Percentiles rank a stretch among this genome's conserved stretches.
These are phyloP conservation scores for Bolinopsis microptera DNA, from an alignment of 37 sponge, comb jelly and placozoan genomes.

Conservation along the genomic window DNA sequence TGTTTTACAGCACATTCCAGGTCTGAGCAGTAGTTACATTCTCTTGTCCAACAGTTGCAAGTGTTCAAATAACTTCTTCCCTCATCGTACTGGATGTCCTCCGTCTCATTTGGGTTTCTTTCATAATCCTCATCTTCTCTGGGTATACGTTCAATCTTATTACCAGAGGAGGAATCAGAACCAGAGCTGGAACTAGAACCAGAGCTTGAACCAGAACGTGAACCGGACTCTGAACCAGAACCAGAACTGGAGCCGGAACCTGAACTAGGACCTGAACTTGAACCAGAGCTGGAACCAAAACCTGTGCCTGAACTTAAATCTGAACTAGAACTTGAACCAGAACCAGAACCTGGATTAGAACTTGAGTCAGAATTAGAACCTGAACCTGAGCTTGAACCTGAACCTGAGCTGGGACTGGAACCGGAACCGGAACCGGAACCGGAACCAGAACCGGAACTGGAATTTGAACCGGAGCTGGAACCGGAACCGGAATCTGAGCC, in stretches of 20 bases:
- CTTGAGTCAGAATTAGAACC: background rate
- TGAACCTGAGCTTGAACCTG: background rate
- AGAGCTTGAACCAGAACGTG: background rate
- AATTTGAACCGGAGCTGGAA: background rate
- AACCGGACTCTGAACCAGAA: background rate
- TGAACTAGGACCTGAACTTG: background rate
- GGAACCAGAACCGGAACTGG: background rate
- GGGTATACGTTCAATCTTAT: background rate
- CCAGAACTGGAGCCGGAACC: background rate
- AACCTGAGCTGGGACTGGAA: background rate
- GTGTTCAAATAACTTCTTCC: background rate
- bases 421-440: background rate
- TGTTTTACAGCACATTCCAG: background rate
- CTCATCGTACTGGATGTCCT: background rate
- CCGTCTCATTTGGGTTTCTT: background rate
- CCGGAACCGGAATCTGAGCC: background rate
- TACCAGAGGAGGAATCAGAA: background rate
- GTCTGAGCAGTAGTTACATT: background rate
- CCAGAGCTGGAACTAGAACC: background rate
- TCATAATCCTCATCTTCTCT: background rate
- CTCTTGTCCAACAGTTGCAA: background rate
- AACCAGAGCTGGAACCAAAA: background rate
- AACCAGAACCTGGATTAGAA: no score
- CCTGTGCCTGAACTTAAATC: no score
- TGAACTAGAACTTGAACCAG: no score